These are phyloP conservation scores for Trissolcus basalis DNA, from an alignment of 1,140 invertebrate species.

Conservation along the genomic window DNA sequence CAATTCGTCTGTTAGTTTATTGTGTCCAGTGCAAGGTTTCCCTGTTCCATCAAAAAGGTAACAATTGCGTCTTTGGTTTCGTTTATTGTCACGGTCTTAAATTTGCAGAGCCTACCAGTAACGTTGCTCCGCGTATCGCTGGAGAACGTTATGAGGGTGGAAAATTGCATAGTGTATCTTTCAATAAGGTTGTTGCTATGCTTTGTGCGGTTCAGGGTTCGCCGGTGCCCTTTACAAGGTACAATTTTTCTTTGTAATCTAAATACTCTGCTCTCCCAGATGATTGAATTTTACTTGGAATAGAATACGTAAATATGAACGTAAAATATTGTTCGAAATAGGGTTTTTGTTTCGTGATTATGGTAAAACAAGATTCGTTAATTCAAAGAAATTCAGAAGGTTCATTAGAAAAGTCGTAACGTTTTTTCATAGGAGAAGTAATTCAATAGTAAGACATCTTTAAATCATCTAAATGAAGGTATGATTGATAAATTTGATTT, in stretches of 20 bases:
- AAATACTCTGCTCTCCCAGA: no score
- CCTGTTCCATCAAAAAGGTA: constrained; percentile 83
- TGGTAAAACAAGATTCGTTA: no score
- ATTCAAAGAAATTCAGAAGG: no score
- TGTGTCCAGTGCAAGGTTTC: constrained; percentile 83
- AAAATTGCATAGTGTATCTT: constrained; percentile 80
- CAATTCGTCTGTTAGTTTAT: constrained; percentile 77
- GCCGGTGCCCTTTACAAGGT: constrained; percentile 82
- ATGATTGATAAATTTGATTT: no score
- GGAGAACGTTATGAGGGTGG: constrained; percentile 81
- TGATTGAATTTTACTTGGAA: no score
- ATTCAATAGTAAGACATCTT: no score
- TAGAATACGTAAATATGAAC: no score
- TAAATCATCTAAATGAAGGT: no score
- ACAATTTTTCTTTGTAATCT: constrained; percentile 24
- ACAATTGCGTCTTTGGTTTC: constrained; percentile 1
- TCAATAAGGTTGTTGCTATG: constrained; percentile 77
- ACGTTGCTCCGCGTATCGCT: constrained; percentile 81
- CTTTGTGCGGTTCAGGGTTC: constrained; percentile 80
- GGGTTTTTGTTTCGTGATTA: no score
- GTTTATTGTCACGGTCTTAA: constrained; percentile 10
- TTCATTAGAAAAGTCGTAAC: no score
- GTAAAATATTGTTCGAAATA: no score
- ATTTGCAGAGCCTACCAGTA: constrained; percentile 82
- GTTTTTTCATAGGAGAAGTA: no score